A percentile compares a stretch with the other conserved stretches of the same genome.
These are phyloP conservation scores for Scolopax mira DNA, from an alignment of 2,113 vertebrate species.

Conservation along the genomic window DNA sequence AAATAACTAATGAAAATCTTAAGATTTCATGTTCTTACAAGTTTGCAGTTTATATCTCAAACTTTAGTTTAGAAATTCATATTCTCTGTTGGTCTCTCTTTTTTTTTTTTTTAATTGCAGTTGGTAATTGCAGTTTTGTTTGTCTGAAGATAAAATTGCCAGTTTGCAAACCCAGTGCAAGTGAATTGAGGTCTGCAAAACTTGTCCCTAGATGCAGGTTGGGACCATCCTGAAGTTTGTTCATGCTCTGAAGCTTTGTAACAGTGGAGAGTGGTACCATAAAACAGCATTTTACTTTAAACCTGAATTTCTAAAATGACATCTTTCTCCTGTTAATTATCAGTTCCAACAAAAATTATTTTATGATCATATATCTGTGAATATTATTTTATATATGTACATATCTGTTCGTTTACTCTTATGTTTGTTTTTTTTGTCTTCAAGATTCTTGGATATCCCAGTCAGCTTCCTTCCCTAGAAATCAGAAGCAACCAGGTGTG, in stretches of 20 bases:
- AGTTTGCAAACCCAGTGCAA: neutral
- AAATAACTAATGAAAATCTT: neutral
- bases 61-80: neutral
- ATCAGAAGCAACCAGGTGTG: constrained; percentile 93
- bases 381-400: neutral
- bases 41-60: neutral
- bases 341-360: neutral
- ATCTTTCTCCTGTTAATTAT: neutral
- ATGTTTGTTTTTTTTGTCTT: constrained; percentile 51
- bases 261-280: neutral
- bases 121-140: neutral
- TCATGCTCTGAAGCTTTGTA: neutral
- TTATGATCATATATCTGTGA: neutral
- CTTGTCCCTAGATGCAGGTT: neutral
- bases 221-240: neutral
- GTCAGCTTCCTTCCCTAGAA: constrained; percentile 94
- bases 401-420: neutral
- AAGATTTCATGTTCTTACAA: neutral
- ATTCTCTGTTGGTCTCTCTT: neutral
- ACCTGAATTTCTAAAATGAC: neutral
- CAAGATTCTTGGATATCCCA: constrained; percentile 98
- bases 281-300: neutral
- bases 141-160: neutral
- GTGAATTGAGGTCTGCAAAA: neutral
- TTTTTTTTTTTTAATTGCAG: neutral